These are phyloP conservation scores for Synanthedon tipuliformis DNA, from an alignment of 2,888 invertebrate species.

Conservation along the genomic window DNA sequence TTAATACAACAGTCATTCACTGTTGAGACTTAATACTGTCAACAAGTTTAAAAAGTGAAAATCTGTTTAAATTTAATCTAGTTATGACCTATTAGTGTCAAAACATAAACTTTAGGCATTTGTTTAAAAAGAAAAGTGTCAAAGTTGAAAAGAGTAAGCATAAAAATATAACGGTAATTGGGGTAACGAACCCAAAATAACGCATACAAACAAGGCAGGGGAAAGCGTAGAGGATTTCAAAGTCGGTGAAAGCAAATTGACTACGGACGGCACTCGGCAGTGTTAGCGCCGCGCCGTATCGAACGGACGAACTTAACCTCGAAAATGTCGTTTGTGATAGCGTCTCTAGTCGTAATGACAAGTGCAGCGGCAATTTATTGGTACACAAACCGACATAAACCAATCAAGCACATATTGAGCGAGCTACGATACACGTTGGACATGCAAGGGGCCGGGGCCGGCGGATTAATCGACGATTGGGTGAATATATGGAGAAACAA, in stretches of 20 bases:
- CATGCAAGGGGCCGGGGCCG: slow-evolving; percentile 71
- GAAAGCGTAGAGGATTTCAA: slow-evolving; percentile 61
- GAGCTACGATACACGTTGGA: slow-evolving; percentile 66
- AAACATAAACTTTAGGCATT: too few relatives aligned
- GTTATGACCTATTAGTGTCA: too few relatives aligned
- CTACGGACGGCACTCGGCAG: slow-evolving; percentile 24
- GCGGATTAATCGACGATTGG: slow-evolving; percentile 72
- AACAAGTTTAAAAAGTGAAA: too few relatives aligned
- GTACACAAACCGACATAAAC: slow-evolving; percentile 67
- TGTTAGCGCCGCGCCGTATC: slow-evolving; percentile 38
- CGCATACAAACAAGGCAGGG: slow-evolving; percentile 43
- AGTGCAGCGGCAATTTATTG: slow-evolving; percentile 44
- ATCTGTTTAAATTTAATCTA: too few relatives aligned
- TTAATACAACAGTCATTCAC: too few relatives aligned
- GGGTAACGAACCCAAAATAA: slow-evolving; percentile 4
- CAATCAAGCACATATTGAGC: slow-evolving; percentile 57
- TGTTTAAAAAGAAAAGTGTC: too few relatives aligned
- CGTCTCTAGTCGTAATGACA: slow-evolving; percentile 32
- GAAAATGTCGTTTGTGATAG: slow-evolving; percentile 38
- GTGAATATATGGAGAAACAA: slow-evolving; percentile 68
- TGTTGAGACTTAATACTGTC: too few relatives aligned
- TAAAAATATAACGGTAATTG: too few relatives aligned
- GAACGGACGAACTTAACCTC: slow-evolving; percentile 26
- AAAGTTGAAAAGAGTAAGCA: too few relatives aligned
- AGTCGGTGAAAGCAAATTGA: slow-evolving; percentile 47